phyloP scores from a whole-genome alignment of 1,140 invertebrate species.

The Mamestra configurata region DNA sequence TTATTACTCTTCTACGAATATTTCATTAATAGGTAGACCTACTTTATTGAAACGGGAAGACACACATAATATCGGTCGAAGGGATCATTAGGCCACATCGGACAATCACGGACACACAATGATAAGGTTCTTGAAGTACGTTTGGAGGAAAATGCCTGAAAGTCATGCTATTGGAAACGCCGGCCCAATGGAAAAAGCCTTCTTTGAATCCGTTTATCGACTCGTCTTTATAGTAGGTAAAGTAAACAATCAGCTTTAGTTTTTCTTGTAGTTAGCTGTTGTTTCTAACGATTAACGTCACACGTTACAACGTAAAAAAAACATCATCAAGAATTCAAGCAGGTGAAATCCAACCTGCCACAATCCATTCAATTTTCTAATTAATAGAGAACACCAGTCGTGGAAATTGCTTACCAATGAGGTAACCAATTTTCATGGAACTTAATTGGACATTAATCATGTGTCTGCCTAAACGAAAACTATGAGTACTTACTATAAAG shows the following conservation, averaged over 20 bases:
- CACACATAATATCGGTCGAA: neutral
- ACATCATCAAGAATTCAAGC: too few species aligned
- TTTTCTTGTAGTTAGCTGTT: too few species aligned
- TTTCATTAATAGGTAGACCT: neutral
- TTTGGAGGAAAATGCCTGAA: slow-evolving; percentile 51
- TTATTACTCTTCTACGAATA: slow-evolving; percentile 6
- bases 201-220: slow-evolving; percentile 60
- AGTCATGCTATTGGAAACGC: slow-evolving; percentile 54
- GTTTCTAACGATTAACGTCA: too few species aligned
- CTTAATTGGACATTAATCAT: too few species aligned
- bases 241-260: neutral
- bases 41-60: neutral
- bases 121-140: neutral
- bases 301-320: too few species aligned
- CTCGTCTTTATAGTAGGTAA: slow-evolving; percentile 57
- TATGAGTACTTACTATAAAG: too few species aligned
- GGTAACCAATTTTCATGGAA: too few species aligned
- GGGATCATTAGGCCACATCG: neutral
- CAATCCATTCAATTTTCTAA: too few species aligned
- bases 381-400: too few species aligned
- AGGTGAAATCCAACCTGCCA: too few species aligned
- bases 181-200: slow-evolving; percentile 54
- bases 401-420: too few species aligned
- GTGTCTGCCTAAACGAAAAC: too few species aligned
- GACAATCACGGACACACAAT: slow-evolving; percentile 24